These are phyloP conservation scores for Cosmorhoe ocellata DNA, from an alignment of 2,888 invertebrate genomes.

Conservation along the genomic window DNA sequence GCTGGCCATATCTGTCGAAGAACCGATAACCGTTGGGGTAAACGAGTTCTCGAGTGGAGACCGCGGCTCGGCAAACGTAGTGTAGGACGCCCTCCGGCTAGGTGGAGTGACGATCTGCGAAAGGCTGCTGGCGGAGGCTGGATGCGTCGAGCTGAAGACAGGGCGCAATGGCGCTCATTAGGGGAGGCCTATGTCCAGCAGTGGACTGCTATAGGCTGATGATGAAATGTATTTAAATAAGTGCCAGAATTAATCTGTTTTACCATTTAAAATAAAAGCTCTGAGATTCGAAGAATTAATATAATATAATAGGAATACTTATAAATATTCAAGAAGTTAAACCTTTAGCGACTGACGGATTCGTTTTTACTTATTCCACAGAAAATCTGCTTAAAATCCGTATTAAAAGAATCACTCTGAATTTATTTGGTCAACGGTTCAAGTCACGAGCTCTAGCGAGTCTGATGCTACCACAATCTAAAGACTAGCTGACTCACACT, in stretches of 20 bases:
- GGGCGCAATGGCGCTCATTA: too few relatives aligned
- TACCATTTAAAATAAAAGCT: conserved; percentile 60
- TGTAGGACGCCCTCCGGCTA: too few relatives aligned
- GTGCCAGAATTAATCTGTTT: conserved; percentile 61
- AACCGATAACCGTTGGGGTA: too few relatives aligned
- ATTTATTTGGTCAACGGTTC: conserved; percentile 66
- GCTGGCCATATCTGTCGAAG: too few relatives aligned
- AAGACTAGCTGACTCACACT: too few relatives aligned
- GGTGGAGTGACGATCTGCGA: too few relatives aligned
- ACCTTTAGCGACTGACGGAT: conserved; percentile 79
- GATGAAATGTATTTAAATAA: conserved; percentile 47
- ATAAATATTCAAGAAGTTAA: conserved; percentile 80
- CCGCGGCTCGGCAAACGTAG: too few relatives aligned
- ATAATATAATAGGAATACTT: conserved; percentile 81
- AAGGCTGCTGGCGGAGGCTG: too few relatives aligned
- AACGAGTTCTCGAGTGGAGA: too few relatives aligned
- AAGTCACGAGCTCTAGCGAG: conserved; percentile 37
- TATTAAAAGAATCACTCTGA: conserved; percentile 82
- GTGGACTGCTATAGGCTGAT: conserved; percentile 17
- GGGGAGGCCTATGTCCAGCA: too few relatives aligned
- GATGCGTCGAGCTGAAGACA: too few relatives aligned
- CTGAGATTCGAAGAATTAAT: conserved; percentile 60
- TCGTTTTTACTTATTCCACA: conserved; percentile 81
- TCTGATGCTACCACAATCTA: too few relatives aligned
- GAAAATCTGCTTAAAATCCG: conserved; percentile 83